phyloP scores from a whole-genome alignment of 2,797 vertebrate species.

The Rallus crepitans region DNA sequence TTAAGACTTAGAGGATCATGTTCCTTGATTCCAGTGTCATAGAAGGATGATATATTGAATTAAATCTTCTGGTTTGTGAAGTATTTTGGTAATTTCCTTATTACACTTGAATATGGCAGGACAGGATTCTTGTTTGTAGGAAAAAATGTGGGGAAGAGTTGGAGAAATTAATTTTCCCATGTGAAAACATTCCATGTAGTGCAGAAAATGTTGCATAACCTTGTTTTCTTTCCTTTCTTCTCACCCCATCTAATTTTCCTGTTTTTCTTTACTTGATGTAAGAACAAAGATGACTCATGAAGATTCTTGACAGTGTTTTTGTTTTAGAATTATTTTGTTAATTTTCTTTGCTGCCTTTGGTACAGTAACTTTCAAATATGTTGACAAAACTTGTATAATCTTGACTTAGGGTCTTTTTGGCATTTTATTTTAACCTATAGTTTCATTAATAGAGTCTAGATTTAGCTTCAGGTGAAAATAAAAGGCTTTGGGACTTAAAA shows the following conservation, averaged over 20 bases:
- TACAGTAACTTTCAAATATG: not conserved
- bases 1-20: not conserved
- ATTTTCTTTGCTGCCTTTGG: slow-evolving; percentile 8
- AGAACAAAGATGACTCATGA: not conserved
- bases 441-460: not conserved
- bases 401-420: not conserved
- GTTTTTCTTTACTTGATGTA: not conserved
- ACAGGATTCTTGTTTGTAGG: not conserved
- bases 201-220: not conserved
- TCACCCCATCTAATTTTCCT: not conserved
- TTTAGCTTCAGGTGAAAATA: not conserved
- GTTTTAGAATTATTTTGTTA: not conserved
- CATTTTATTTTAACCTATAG: not conserved
- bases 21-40: not conserved
- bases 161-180: not conserved
- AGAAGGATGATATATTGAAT: not conserved
- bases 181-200: not conserved
- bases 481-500: not conserved
- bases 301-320: not conserved
- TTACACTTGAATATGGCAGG: not conserved
- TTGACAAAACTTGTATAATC: not conserved
- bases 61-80: not conserved
- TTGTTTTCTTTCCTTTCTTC: slow-evolving; percentile 1
- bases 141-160: not conserved
- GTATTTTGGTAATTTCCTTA: not conserved